A percentile compares a stretch with the other conserved stretches of the same genome.
Conservation (phyloP, 2,888 invertebrate genomes). For the Scaptomyza tumidula region DNA sequence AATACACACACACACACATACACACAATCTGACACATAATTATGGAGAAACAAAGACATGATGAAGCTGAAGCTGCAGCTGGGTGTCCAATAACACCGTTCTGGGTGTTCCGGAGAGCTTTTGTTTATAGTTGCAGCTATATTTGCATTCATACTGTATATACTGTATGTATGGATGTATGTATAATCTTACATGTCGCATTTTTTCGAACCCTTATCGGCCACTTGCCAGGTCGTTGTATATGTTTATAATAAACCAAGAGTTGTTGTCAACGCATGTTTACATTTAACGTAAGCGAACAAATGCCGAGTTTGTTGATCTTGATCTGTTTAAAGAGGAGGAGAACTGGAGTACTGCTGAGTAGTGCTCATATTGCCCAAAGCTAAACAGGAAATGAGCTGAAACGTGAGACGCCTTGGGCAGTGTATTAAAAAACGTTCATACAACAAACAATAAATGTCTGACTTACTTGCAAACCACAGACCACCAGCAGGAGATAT, state of each 20-base stretch:
- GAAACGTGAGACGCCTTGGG: slow-evolving; percentile 57
- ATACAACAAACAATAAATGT: slow-evolving; percentile 14
- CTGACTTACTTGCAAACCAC: slow-evolving; percentile 41
- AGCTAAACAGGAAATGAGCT: slow-evolving; percentile 46
- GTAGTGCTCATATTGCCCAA: slow-evolving; percentile 13
- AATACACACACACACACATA: slow-evolving; percentile 19
- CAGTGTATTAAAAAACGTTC: slow-evolving; percentile 1
- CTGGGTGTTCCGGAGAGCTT: slow-evolving; percentile 12
- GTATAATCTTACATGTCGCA: slow-evolving; percentile 9
- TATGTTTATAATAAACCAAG: slow-evolving; percentile 35
- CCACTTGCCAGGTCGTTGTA: slow-evolving; percentile 45
- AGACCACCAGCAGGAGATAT: slow-evolving; percentile 27
- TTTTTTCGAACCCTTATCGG: slow-evolving; percentile 60
- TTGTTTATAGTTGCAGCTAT: slow-evolving; percentile 48
- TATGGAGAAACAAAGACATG: slow-evolving; percentile 23
- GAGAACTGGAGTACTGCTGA: neutral
- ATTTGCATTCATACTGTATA: slow-evolving; percentile 8
- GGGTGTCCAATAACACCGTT: slow-evolving; percentile 43
- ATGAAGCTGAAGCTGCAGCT: slow-evolving; percentile 11
- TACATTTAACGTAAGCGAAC: slow-evolving; percentile 46
- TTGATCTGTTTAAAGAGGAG: slow-evolving; percentile 28
- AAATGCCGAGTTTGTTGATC: slow-evolving; percentile 64
- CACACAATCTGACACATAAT: neutral
- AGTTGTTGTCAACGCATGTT: slow-evolving; percentile 63
- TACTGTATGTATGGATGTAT: neutral